These are phyloP conservation scores for Hirtodrosophila trivittata DNA, from an alignment of 2,888 invertebrate genomes.

Conservation along the genomic window DNA sequence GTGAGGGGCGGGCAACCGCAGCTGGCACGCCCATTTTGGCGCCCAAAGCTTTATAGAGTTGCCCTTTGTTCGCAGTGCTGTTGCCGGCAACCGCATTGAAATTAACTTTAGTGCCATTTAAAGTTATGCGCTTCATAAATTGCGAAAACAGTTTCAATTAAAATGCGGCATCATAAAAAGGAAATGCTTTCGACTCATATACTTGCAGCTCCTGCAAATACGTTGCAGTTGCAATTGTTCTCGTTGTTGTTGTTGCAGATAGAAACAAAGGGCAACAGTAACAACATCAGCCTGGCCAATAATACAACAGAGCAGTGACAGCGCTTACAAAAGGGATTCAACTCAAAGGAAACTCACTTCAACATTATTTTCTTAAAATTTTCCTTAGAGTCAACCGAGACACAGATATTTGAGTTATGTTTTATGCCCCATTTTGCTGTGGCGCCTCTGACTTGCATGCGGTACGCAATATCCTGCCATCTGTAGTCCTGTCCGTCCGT, in stretches of 20 bases:
- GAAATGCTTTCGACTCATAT: slow-evolving; percentile 72
- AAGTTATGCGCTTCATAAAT: slow-evolving; percentile 78
- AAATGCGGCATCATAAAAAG: slow-evolving; percentile 78
- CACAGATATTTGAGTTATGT: neutral
- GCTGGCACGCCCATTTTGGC: slow-evolving; percentile 6
- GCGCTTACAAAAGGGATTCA: neutral
- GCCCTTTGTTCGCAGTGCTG: slow-evolving; percentile 56
- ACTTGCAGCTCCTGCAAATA: slow-evolving; percentile 62
- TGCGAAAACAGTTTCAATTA: slow-evolving; percentile 78
- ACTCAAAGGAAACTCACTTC: neutral
- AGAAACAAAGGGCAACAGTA: slow-evolving; percentile 55
- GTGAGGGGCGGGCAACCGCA: neutral
- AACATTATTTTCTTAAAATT: neutral
- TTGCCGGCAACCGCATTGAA: slow-evolving; percentile 74
- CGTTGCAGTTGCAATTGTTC: slow-evolving; percentile 42
- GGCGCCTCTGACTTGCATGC: neutral
- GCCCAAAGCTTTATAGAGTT: slow-evolving; percentile 36
- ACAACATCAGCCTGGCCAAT: slow-evolving; percentile 47
- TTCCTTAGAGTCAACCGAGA: neutral
- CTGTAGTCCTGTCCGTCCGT: slow-evolving; percentile 10
- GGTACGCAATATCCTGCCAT: neutral
- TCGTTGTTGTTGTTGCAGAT: slow-evolving; percentile 41
- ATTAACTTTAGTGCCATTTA: slow-evolving; percentile 78
- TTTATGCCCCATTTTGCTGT: neutral
- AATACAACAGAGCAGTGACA: slow-evolving; percentile 40